Base-by-base conservation (phyloP, 2,888 invertebrate genomes). In the Hermaeophaga mercurialis region DNA sequence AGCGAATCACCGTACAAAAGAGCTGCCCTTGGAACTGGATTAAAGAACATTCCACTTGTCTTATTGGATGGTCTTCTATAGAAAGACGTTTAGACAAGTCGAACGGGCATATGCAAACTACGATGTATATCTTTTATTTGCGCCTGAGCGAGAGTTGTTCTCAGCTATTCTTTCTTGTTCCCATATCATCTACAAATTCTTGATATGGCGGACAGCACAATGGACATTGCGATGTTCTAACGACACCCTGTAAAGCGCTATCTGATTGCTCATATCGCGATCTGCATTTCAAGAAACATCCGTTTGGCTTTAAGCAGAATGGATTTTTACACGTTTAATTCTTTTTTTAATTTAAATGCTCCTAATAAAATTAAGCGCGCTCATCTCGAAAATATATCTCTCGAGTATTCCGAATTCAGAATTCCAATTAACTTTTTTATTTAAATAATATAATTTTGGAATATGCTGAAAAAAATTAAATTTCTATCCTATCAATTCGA, bases 121-220 rank as follows among this genome's bases (percentile, higher is more conserved):
- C 64, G 65, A 70, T 69, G 66, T 63, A 65, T 67, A 72, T 68
- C 68, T 70, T 73, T 73, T 72, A 67, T 70, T 67, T 67, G 66
- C 71, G 67, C 70, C 68, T 66, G 68, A 68, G 66, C 66, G 63
- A 62, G 67, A 68, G 69, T 71, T 71, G 70, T 72, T 73, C 70
- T 72, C 69, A 64, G 69, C 69, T 72, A 70, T 73, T 72, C 72
- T 73, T 73, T 73, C 72, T 71, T 73, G 72, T 69, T 71, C 64
- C 66, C 68, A 69, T 73, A 73, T 75, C 75, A 74, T 74, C 72
- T 74, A 72, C 73, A 70, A 73, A 74, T 73, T 73, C 73, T 68
- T 69, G 74, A 75, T 74, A 70, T 67, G 64, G 67, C 66, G 68
- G 76, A 76, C 75, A 76, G 75, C 66, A 76, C 76, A 76, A 76